Conservation (phyloP, 2,888 invertebrate genomes). For the Strigamia transsilvanica region DNA sequence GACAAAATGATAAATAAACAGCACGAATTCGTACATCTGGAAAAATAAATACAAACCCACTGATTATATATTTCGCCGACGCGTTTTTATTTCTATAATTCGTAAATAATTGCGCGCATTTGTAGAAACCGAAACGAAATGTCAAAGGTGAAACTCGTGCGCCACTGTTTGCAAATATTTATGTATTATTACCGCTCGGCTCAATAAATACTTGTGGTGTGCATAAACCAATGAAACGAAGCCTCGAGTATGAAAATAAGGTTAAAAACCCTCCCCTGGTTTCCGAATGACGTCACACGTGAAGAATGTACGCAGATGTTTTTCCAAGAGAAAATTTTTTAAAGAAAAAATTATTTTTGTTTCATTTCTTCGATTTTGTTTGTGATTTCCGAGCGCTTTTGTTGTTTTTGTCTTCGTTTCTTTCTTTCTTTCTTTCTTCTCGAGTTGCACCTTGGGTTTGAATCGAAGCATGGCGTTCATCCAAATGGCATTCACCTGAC, state of each 20-base stretch:
- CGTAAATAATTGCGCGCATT: background rate
- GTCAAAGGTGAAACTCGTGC: conserved; percentile 27
- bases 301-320: background rate
- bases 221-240: background rate
- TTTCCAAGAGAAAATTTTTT: too few relatives aligned
- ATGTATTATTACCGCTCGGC: background rate
- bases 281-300: background rate
- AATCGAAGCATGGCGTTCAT: background rate
- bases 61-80: background rate
- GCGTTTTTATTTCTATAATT: too few relatives aligned
- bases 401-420: background rate
- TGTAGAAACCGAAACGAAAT: background rate
- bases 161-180: conserved; percentile 4
- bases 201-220: background rate
- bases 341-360: background rate
- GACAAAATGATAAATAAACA: conserved; percentile 31
- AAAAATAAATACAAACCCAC: too few relatives aligned
- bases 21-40: too few relatives aligned
- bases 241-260: background rate
- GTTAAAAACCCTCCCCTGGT: background rate
- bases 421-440: background rate
- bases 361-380: background rate
- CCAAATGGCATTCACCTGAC: conserved; percentile 41
- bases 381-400: background rate
- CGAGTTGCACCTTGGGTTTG: background rate